These are phyloP conservation scores for Hylia prasina DNA, from an alignment of 2,113 vertebrate genomes.

Conservation along the genomic window DNA sequence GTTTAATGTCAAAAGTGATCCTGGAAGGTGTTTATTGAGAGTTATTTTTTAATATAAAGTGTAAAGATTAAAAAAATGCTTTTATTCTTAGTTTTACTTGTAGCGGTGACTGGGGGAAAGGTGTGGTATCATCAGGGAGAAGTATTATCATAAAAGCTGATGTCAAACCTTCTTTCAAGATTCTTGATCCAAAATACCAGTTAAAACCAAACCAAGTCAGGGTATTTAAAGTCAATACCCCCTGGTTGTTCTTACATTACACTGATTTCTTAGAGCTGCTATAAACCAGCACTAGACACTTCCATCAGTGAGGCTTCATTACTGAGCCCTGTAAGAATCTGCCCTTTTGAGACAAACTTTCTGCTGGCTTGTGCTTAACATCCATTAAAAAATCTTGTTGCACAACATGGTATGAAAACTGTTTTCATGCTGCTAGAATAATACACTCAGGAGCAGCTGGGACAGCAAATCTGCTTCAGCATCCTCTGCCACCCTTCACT, in stretches of 20 bases:
- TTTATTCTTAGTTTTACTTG: constrained; percentile 39
- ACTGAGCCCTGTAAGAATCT: background rate
- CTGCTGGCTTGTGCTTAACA: background rate
- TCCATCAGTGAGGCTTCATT: background rate
- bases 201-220: background rate
- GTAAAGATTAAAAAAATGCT: background rate
- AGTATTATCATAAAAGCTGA: background rate
- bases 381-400: background rate
- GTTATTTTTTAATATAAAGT: constrained; percentile 49
- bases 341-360: background rate
- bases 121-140: background rate
- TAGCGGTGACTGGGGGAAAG: background rate
- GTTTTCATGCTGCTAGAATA: background rate
- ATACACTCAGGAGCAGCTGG: background rate
- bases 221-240: background rate
- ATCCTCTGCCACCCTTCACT: background rate
- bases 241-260: background rate
- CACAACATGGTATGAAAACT: background rate
- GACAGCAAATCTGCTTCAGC: background rate
- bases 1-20: constrained; percentile 36
- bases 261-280: background rate
- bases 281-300: background rate
- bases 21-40: constrained; percentile 38
- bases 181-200: background rate
- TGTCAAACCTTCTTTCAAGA: background rate